Evolutionary conservation across 2,888 invertebrate species (phyloP).

Genomic region (Xestoiulus laeticollis): DNA sequence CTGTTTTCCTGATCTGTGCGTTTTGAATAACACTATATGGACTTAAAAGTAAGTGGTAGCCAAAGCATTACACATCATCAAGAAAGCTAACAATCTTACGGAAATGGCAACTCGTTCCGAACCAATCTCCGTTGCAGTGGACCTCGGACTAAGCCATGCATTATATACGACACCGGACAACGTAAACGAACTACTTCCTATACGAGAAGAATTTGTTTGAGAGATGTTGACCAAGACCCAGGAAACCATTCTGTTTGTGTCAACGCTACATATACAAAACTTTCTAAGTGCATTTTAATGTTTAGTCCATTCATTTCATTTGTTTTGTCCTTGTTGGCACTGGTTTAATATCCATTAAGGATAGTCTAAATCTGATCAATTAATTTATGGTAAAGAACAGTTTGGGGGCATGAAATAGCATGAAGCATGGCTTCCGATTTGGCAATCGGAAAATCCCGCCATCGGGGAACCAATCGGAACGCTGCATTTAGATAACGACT

Average conservation of each 20-base stretch:
- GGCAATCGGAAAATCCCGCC: too few relatives aligned
- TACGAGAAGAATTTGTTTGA: not conserved
- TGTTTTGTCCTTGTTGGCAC: too few relatives aligned
- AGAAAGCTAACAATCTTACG: not conserved
- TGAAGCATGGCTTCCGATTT: too few relatives aligned
- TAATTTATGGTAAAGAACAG: too few relatives aligned
- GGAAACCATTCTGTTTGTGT: not conserved
- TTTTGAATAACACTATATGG: slow-evolving; percentile 9
- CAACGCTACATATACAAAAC: too few relatives aligned
- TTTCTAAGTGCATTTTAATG: too few relatives aligned
- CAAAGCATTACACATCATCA: slow-evolving; percentile 6
- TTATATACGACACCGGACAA: not conserved
- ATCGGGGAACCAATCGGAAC: too few relatives aligned
- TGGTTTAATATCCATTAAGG: too few relatives aligned
- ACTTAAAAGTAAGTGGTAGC: slow-evolving; percentile 24
- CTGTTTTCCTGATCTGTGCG: not conserved
- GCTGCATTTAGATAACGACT: too few relatives aligned
- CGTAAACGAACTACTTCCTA: slow-evolving; percentile 16
- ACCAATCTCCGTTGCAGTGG: not conserved
- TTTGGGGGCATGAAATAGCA: too few relatives aligned
- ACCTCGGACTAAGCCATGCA: not conserved
- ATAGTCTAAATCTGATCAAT: too few relatives aligned
- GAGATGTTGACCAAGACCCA: slow-evolving; percentile 6
- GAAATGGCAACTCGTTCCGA: not conserved
- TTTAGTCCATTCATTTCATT: too few relatives aligned